Evolutionary conservation across 2,888 invertebrate genomes (phyloP).

Genomic region (Chrysolina haemoptera): DNA sequence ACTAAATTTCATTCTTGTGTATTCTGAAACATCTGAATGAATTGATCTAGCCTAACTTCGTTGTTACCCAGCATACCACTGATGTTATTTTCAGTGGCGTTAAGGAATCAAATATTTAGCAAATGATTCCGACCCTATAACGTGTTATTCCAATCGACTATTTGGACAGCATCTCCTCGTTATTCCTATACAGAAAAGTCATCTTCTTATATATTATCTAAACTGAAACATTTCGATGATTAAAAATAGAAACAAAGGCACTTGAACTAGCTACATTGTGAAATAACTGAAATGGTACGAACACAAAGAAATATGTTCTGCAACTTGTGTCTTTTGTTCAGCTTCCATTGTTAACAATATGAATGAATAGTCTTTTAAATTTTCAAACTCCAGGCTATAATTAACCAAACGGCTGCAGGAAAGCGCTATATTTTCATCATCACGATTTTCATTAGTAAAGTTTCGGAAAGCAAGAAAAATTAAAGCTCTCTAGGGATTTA

Average conservation of each 20-base stretch:
- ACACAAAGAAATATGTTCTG: constrained; percentile 2
- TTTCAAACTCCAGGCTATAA: neutral
- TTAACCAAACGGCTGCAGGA: neutral
- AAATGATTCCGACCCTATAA: too few species aligned
- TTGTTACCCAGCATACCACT: too few species aligned
- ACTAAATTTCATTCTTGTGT: too few species aligned
- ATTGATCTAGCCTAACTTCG: too few species aligned
- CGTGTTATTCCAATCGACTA: too few species aligned
- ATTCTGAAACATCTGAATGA: too few species aligned
- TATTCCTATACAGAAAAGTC: too few species aligned
- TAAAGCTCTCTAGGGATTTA: neutral
- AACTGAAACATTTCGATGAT: neutral
- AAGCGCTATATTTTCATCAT: neutral
- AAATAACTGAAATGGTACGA: neutral
- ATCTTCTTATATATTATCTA: too few species aligned
- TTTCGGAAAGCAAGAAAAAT: neutral
- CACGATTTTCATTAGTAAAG: neutral
- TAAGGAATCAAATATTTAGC: too few species aligned
- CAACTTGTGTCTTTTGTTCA: neutral
- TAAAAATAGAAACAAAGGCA: neutral
- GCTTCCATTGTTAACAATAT: neutral
- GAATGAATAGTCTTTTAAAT: neutral
- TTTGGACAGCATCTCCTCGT: too few species aligned
- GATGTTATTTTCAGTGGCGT: too few species aligned
- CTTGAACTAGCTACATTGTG: constrained; percentile 5